A percentile compares a stretch with the other conserved stretches of the same genome.
Conservation (phyloP, 2,113 vertebrate genomes). For the Aix galericulata region DNA sequence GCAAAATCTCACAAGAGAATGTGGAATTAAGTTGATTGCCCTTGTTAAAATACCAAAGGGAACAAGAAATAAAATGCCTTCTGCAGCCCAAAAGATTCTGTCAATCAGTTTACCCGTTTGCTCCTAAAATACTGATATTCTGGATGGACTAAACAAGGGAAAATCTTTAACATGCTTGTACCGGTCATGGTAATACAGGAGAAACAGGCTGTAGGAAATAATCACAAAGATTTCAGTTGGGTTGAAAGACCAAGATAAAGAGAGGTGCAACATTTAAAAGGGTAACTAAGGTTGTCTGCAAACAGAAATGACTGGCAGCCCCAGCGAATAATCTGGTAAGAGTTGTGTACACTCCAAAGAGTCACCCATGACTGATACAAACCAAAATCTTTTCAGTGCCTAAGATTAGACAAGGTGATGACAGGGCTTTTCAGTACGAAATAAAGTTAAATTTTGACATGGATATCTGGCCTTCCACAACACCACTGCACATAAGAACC, state of each 20-base stretch:
- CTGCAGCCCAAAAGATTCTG: background rate
- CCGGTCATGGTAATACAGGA: background rate
- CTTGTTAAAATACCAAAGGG: conserved; percentile 31
- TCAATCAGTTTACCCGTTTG: background rate
- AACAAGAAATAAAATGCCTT: conserved; percentile 1
- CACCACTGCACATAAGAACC: background rate
- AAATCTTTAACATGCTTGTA: background rate
- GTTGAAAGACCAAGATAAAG: background rate
- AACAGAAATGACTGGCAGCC: background rate
- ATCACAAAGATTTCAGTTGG: background rate
- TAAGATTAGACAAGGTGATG: background rate
- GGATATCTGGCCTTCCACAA: background rate
- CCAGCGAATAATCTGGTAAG: background rate
- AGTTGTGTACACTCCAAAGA: background rate
- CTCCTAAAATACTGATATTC: background rate
- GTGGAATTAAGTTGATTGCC: conserved; percentile 5
- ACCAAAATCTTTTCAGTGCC: background rate
- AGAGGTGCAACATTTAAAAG: background rate
- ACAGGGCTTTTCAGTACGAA: background rate
- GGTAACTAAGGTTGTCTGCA: background rate
- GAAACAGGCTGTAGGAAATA: background rate
- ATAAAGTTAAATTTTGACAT: background rate
- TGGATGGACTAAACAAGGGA: background rate
- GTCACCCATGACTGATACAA: background rate
- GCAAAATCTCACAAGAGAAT: background rate